A percentile compares a stretch with the other conserved stretches of the same genome.
Evolutionary conservation across 2,797 vertebrate species (phyloP).

Genomic region (Saxicola maurus): DNA sequence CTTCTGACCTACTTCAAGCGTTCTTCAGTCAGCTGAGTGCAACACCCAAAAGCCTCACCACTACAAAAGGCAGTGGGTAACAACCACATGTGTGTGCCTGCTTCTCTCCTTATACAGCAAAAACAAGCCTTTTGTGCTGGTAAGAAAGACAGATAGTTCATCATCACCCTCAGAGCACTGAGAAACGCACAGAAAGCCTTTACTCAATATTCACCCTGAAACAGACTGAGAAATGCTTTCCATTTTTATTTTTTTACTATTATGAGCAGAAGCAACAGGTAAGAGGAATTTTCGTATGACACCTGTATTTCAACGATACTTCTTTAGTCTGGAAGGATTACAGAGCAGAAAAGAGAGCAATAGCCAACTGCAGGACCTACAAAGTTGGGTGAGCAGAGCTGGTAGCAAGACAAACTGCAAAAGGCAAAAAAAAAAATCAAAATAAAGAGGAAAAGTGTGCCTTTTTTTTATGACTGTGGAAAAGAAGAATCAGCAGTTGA

Average conservation of each 20-base stretch:
- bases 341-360: not conserved
- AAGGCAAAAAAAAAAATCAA: not conserved
- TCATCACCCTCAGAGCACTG: not conserved
- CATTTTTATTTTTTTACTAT: not conserved
- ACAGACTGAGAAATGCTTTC: not conserved
- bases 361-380: not conserved
- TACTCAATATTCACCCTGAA: not conserved
- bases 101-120: not conserved
- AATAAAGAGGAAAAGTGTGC: not conserved
- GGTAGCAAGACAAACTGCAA: not conserved
- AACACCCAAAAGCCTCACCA: not conserved
- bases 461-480: not conserved
- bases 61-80: not conserved
- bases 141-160: not conserved
- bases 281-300: not conserved
- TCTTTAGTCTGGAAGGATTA: not conserved
- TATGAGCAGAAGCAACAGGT: not conserved
- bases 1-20: accelerated
- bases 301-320: not conserved
- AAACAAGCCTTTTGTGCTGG: not conserved
- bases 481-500: constrained; percentile 40
- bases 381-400: not conserved
- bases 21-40: not conserved
- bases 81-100: not conserved
- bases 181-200: not conserved